Conservation (phyloP, 2,797 vertebrate species). For the Tapera naevia region DNA sequence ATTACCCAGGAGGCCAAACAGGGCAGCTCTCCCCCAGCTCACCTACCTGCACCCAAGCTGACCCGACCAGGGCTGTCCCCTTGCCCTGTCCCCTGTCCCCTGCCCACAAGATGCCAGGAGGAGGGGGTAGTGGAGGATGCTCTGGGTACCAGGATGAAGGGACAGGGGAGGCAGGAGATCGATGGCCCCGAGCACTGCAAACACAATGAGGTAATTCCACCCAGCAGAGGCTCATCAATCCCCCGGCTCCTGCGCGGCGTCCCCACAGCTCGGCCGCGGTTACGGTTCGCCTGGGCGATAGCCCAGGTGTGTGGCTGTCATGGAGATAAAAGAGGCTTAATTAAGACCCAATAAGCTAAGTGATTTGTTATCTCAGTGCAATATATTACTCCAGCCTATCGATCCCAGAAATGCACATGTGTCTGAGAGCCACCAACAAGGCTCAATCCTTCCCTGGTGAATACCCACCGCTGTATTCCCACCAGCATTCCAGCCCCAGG, state of each 20-base stretch:
- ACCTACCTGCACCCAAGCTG: background rate
- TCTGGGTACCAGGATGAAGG: background rate
- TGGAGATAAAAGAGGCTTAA: conserved; percentile 77
- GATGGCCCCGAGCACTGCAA: background rate
- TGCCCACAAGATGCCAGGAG: accelerated
- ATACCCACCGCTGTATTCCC: accelerated
- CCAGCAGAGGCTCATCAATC: conserved; percentile 56
- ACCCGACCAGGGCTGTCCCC: background rate
- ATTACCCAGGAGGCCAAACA: background rate
- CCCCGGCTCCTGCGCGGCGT: background rate
- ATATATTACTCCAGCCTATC: conserved; percentile 70
- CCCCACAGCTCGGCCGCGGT: background rate
- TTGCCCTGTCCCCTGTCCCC: background rate
- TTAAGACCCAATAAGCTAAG: conserved; percentile 79
- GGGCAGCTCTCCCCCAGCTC: background rate
- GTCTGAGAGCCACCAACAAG: background rate
- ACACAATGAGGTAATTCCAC: conserved; percentile 64
- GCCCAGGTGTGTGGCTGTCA: conserved; percentile 78
- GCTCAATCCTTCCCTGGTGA: background rate
- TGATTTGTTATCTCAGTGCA: conserved; percentile 76
- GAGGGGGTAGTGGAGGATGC: background rate
- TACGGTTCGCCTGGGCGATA: background rate
- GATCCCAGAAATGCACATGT: conserved; percentile 38
- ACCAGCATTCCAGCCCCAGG: background rate
- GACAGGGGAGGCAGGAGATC: background rate